Evolutionary conservation across 2,113 vertebrate genomes (phyloP).

Genomic region (Lepidothrix coronata): DNA sequence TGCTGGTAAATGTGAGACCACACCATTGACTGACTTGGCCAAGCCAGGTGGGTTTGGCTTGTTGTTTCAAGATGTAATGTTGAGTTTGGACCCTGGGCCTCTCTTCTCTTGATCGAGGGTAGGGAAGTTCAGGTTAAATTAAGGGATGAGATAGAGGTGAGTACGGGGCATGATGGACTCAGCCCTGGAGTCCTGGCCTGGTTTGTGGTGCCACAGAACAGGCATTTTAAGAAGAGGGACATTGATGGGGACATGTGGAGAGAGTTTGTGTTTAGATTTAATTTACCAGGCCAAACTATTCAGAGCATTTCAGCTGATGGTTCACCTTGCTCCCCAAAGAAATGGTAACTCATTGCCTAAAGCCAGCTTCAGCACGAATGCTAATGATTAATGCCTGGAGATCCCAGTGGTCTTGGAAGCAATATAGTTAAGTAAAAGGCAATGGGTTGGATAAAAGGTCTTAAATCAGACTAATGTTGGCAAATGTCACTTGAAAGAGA

Average conservation of each 20-base stretch:
- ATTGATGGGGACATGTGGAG: background rate
- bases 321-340: background rate
- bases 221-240: background rate
- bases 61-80: rapidly evolving
- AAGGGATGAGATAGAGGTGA: background rate
- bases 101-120: background rate
- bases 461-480: constrained; percentile 64
- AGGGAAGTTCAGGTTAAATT: background rate
- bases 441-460: constrained; percentile 68
- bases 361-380: constrained; percentile 18
- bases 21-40: rapidly evolving
- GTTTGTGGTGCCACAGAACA: rapidly evolving
- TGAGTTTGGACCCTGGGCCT: background rate
- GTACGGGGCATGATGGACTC: rapidly evolving
- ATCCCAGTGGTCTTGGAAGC: constrained; percentile 59
- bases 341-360: background rate
- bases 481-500: constrained; percentile 68
- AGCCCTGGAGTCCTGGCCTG: too few relatives aligned
- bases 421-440: constrained; percentile 67
- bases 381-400: constrained; percentile 37
- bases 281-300: constrained; percentile 16
- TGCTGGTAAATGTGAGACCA: background rate
- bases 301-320: constrained; percentile 10
- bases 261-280: background rate
- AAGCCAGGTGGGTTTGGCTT: background rate